Conservation (phyloP, 2,113 vertebrate species). For the Eubucco bourcierii region DNA sequence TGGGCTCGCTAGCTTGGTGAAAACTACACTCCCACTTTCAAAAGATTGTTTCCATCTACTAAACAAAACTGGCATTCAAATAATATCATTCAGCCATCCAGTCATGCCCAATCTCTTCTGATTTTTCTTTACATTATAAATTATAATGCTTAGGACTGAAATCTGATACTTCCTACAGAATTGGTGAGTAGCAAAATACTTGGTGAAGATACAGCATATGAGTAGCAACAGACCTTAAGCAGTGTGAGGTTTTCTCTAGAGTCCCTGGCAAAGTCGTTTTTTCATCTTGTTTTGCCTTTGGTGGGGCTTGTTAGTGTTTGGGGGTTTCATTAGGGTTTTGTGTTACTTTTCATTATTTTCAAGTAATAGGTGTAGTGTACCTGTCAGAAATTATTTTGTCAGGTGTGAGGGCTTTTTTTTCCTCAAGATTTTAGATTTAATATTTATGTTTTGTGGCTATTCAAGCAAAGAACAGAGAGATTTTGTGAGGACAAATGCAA, state of each 20-base stretch:
- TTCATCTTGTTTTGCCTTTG: neutral
- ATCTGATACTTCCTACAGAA: neutral
- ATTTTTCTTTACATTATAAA: neutral
- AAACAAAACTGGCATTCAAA: neutral
- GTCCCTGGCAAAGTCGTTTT: neutral
- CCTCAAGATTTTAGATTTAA: neutral
- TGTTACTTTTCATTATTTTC: neutral
- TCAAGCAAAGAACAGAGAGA: neutral
- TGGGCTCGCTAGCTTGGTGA: neutral
- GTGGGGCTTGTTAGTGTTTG: neutral
- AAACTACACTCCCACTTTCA: neutral
- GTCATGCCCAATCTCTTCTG: neutral
- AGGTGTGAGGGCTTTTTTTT: neutral
- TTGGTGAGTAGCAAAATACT: neutral
- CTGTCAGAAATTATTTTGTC: neutral
- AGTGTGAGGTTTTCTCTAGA: neutral
- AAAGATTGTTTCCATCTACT: neutral
- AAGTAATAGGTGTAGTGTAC: accelerated
- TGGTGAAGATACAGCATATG: neutral
- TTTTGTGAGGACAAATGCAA: neutral
- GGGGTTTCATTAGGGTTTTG: neutral
- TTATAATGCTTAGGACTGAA: neutral
- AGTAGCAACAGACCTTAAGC: neutral
- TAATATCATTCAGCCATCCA: neutral
- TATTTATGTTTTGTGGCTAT: constrained; percentile 9